phyloP scores from a whole-genome alignment of 2,113 vertebrate genomes.

The Nothobranchius furzeri region DNA sequence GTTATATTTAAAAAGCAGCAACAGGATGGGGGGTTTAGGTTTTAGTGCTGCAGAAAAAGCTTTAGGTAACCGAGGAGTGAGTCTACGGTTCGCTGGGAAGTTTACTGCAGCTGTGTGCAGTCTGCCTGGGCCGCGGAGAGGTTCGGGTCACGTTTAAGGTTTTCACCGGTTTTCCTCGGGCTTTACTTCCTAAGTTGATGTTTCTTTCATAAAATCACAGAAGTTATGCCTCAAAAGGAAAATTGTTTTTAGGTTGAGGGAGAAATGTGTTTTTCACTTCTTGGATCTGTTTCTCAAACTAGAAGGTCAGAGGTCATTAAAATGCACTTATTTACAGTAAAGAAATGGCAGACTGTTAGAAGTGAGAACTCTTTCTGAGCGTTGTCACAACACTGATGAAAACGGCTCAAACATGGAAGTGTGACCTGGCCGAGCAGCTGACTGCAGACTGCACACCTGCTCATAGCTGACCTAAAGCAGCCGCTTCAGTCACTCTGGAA shows the following conservation, averaged over 20 bases:
- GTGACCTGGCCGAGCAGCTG: neutral
- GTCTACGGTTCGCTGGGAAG: constrained; percentile 21
- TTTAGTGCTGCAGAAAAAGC: constrained; percentile 24
- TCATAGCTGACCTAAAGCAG: constrained; percentile 10
- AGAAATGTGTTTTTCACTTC: too few species aligned
- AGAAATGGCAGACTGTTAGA: too few species aligned
- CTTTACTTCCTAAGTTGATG: too few species aligned
- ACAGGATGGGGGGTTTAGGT: neutral
- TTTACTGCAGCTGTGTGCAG: constrained; percentile 16
- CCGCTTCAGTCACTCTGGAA: constrained; percentile 5
- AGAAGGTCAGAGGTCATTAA: too few species aligned
- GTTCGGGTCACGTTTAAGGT: neutral
- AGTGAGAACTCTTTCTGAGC: too few species aligned
- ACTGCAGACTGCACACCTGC: constrained; percentile 32
- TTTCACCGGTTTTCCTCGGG: too few species aligned
- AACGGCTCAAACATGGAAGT: constrained; percentile 6
- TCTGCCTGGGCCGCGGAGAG: constrained; percentile 14
- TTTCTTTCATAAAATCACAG: too few species aligned
- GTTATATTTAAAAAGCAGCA: constrained; percentile 20
- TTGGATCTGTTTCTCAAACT: too few species aligned
- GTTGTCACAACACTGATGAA: too few species aligned
- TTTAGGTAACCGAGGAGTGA: neutral
- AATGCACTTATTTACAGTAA: too few species aligned
- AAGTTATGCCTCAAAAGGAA: too few species aligned
- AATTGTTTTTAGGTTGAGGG: too few species aligned